Base-by-base conservation (phyloP, 2,797 vertebrate genomes). In the Ctenopoma multispine region DNA sequence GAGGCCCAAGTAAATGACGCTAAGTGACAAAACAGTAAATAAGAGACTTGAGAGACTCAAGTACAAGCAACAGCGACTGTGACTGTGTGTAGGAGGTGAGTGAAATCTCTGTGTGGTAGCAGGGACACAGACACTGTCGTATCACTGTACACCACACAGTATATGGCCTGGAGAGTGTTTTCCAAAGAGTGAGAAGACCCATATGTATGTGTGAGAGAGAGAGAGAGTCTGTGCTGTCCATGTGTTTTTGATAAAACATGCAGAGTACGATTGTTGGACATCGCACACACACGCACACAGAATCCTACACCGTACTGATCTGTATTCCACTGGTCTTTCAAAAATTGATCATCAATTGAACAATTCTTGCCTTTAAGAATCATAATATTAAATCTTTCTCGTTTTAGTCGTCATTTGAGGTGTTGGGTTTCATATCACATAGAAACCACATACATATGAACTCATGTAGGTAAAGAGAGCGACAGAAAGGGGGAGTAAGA, bases 61-160 rank as follows among this genome's bases (percentile, higher is more conserved):
- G 54, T 8, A 36, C 15, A 36, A 41, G 67, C 50, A 64, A 55
- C 41, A 77, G 53, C 48, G 60, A 72, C 55, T 76, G 65, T 72
- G 77, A 85, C 81, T 80, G 63, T 64, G 62, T 71, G 51, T 65
- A 46, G 69, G 63, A 69, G 49, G 68, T 69, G 57, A 77, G 64
- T 60, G 58, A 17, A 63, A 43, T 34, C 23, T 48, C 12, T 63
- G 40, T 72, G 59, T n/a, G 18, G 18, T 4, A 17, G 69, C 23
- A 38, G 54, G 68, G 53, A 51, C 48, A 72, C 40, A 47, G 40
- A 38, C 9, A 34, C n/a, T 0, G 3, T 38, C 48, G 40, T 38
- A 63, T 54, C 46, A 41, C 48, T 62, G 60, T 50, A 47, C 51
- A 66, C 21, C 72, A 81, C 38, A n/a, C 14, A 20, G 15, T 47